Evolutionary conservation across 2,888 invertebrate genomes (phyloP).

Genomic region (Amblyteles armatorius): DNA sequence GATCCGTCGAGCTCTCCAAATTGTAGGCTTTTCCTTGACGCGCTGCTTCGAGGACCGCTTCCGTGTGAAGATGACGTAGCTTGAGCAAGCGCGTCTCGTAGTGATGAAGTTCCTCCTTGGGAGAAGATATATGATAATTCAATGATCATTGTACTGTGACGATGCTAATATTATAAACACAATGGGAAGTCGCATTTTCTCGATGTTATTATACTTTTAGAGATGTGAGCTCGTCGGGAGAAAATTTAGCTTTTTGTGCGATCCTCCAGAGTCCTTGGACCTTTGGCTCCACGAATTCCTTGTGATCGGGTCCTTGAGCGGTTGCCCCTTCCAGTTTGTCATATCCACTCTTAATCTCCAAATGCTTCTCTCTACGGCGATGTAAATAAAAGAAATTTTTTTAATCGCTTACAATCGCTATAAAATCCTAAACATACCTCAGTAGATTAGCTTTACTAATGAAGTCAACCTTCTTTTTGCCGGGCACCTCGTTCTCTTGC

Average conservation of each 20-base stretch:
- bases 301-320: conserved; percentile 91
- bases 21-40: conserved; percentile 88
- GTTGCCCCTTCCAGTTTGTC: conserved; percentile 91
- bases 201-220: conserved; percentile 87
- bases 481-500: conserved; percentile 86
- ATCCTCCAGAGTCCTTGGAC: conserved; percentile 95
- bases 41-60: conserved; percentile 91
- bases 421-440: conserved; percentile 77
- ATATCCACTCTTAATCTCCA: conserved; percentile 91
- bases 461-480: conserved; percentile 87
- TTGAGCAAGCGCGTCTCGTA: conserved; percentile 95
- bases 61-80: conserved; percentile 92
- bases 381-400: neutral
- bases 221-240: conserved; percentile 92
- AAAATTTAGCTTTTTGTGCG: conserved; percentile 92
- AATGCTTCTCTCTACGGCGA: conserved; percentile 88
- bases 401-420: neutral
- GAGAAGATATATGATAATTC: conserved; percentile 60
- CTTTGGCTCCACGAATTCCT: conserved; percentile 96
- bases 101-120: conserved; percentile 92
- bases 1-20: conserved; percentile 79
- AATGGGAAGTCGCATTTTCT: neutral
- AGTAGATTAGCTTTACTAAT: conserved; percentile 89
- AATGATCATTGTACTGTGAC: neutral
- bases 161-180: neutral